Percentiles rank a stretch among this genome's conserved stretches.
phyloP scores from a whole-genome alignment of 1,140 invertebrate species.

The Bacillus rossius region DNA sequence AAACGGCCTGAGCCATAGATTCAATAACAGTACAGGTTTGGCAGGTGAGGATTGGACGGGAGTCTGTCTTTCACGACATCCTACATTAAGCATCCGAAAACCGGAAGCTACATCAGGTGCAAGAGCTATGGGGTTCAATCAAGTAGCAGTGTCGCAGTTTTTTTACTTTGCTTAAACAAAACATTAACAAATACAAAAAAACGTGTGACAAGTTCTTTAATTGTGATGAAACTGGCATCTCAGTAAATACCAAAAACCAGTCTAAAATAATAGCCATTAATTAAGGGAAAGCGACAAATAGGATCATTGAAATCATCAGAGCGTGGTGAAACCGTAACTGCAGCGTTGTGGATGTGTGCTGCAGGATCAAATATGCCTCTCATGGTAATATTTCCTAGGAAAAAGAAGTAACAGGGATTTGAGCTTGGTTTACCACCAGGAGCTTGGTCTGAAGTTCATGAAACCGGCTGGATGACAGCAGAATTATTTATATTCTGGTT shows the following conservation, averaged over 20 bases:
- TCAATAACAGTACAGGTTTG: slow-evolving; percentile 21
- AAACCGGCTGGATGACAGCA: neutral
- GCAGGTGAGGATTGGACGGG: neutral
- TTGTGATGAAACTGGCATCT: slow-evolving; percentile 39
- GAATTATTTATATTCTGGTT: neutral
- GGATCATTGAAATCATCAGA: slow-evolving; percentile 34
- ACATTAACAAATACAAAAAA: no score
- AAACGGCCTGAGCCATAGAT: slow-evolving; percentile 17
- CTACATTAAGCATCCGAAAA: slow-evolving; percentile 14
- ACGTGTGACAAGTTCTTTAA: slow-evolving; percentile 29
- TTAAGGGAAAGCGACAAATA: slow-evolving; percentile 31
- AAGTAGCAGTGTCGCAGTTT: neutral
- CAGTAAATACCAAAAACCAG: slow-evolving; percentile 38
- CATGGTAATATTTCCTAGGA: no score
- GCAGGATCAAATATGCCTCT: no score
- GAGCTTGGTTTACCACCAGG: slow-evolving; percentile 11
- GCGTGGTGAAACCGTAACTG: slow-evolving; percentile 21
- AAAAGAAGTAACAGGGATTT: neutral
- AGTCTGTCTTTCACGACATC: slow-evolving; percentile 10
- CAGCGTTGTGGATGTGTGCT: no score
- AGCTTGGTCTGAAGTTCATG: neutral
- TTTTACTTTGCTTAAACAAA: neutral
- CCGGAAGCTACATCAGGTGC: slow-evolving; percentile 32
- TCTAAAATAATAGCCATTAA: slow-evolving; percentile 34
- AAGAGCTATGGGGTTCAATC: slow-evolving; percentile 26